Base-by-base conservation (phyloP, 2,888 invertebrate species). In the Pseudanteris insignis region DNA sequence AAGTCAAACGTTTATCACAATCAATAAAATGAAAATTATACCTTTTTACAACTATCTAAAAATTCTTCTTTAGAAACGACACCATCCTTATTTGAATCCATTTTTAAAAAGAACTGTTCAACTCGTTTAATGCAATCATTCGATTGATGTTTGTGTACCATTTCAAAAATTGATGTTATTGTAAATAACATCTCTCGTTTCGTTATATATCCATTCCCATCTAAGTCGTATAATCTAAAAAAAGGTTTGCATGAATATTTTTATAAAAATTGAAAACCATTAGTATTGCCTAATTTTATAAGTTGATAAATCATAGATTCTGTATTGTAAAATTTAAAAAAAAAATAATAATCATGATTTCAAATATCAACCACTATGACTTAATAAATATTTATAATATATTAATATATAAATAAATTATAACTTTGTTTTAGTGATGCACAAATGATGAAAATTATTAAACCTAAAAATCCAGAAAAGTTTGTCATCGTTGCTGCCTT, bases 401-500 rank as follows among this genome's bases (percentile, higher is more conserved):
- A n/a, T n/a, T n/a, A n/a, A n/a, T n/a, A n/a, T n/a, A n/a, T n/a
- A n/a, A n/a, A 18, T 18, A 18, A 18, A 3, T 18, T 18, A 18
- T 18, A 18, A 6, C 3, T 18, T 18, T 6, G 18, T 18, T 18
- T 18, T 6, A 6, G 6, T 4, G 18, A 18, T 18, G 3, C 18
- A 6, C 6, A 18, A 18, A 18, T n/a, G n/a, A n/a, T n/a, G n/a
- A 21, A 37, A 13, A 15, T 48, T n/a, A n/a, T n/a, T n/a, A n/a
- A n/a, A 76, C 77, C 68, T 67, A 28, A 77, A 77, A 55, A 77
- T 77, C 77, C 77, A 77, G 1, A 69, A 66, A 2, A 77, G 70
- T 29, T 74, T 77, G 18, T 76, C 65, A 13, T 77, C 75, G 1
- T 64, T 32, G 18, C 66, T 64, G 1, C 76, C 77, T 15, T 75